Evolutionary conservation across 35 echinoderm and acorn worm genomes (phyloP).

Genomic region (Ophioderma brevispina): DNA sequence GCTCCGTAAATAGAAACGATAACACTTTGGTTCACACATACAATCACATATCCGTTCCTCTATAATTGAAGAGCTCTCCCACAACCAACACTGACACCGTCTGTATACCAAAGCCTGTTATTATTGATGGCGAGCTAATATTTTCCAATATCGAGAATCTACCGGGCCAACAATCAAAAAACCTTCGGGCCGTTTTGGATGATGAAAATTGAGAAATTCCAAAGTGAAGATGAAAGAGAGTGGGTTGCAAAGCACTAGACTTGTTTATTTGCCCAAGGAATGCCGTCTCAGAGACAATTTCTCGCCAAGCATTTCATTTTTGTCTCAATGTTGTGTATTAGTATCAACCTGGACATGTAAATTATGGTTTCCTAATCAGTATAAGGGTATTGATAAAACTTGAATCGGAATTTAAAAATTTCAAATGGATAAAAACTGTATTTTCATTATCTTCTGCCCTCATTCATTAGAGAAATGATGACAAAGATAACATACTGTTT

Average conservation of each 20-base stretch:
- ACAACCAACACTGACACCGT: background rate
- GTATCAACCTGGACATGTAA: no score
- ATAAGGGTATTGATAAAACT: no score
- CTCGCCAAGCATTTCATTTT: no score
- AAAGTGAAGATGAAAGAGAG: background rate
- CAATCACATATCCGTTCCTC: constrained; percentile 2
- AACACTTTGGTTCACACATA: background rate
- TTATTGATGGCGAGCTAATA: constrained; percentile 13
- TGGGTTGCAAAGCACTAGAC: background rate
- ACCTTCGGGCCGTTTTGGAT: background rate
- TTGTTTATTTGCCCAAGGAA: background rate
- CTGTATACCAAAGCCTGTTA: background rate
- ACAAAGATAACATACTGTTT: no score
- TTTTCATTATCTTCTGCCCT: no score
- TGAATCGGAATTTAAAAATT: no score
- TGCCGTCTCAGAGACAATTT: no score
- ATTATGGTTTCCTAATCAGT: no score
- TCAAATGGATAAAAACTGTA: no score
- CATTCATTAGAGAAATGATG: no score
- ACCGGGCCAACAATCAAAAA: background rate
- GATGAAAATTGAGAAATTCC: background rate
- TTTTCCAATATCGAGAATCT: background rate
- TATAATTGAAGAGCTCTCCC: background rate
- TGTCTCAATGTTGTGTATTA: no score
- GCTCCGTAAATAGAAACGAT: background rate